phyloP scores from a whole-genome alignment of 2,888 invertebrate genomes.

The Euphydryas editha region DNA sequence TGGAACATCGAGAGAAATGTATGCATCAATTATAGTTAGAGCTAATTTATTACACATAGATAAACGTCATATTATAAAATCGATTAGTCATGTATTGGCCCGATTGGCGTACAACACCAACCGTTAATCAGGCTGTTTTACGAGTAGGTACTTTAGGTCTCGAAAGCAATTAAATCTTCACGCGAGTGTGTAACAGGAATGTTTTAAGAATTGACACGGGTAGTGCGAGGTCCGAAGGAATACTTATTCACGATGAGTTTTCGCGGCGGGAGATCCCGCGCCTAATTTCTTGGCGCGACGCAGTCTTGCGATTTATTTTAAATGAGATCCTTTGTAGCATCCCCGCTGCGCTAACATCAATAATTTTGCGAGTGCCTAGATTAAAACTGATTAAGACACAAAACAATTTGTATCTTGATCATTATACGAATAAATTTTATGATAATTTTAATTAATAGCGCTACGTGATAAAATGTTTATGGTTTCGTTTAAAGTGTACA shows the following conservation, averaged over 20 bases:
- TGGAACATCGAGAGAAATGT: not conserved
- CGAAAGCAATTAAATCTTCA: constrained; percentile 81
- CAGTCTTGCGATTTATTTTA: constrained; percentile 81
- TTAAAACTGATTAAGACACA: constrained; percentile 75
- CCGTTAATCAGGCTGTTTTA: constrained; percentile 80
- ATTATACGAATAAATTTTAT: constrained; percentile 1
- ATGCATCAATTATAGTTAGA: not conserved
- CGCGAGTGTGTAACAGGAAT: constrained; percentile 79
- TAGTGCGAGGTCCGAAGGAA: constrained; percentile 48
- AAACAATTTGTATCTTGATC: constrained; percentile 39
- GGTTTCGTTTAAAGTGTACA: not conserved
- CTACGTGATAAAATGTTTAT: not conserved
- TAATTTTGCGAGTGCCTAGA: constrained; percentile 71
- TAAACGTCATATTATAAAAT: constrained; percentile 13
- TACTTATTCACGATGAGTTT: constrained; percentile 81
- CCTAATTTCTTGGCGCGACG: constrained; percentile 81
- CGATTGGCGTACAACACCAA: constrained; percentile 36
- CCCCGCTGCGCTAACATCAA: constrained; percentile 78
- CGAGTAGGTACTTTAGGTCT: constrained; percentile 64
- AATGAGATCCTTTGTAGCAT: constrained; percentile 76
- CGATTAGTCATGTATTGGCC: constrained; percentile 10
- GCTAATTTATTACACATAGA: not conserved
- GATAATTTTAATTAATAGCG: not conserved
- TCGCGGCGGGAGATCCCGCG: constrained; percentile 78
- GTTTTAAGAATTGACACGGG: constrained; percentile 66